Percentiles rank a stretch among this genome's conserved stretches.
phyloP scores from a whole-genome alignment of 2,797 vertebrate species.

The Poeciliopsis paucimaculata region DNA sequence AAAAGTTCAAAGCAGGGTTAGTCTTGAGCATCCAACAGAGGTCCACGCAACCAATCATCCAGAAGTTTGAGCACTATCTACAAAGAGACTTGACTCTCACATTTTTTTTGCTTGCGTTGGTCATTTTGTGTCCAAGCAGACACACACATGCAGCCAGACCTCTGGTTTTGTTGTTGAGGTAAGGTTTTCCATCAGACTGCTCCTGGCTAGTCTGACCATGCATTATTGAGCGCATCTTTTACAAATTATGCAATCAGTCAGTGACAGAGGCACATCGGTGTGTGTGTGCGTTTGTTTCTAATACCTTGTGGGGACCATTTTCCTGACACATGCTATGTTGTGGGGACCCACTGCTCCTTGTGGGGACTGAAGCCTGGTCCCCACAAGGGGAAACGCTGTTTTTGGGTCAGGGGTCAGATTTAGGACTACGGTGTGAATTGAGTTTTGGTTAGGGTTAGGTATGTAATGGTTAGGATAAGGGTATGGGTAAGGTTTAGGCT shows the following conservation, averaged over 20 bases:
- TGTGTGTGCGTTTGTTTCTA: no score
- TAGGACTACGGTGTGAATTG: no score
- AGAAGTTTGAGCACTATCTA: neutral
- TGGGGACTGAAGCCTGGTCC: no score
- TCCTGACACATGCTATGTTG: no score
- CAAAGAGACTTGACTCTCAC: neutral
- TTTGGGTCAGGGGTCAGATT: no score
- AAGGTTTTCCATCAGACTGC: conserved; percentile 69
- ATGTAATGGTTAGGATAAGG: no score
- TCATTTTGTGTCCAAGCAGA: neutral
- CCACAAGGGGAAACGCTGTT: no score
- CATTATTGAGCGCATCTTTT: conserved; percentile 74
- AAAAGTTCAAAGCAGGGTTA: neutral
- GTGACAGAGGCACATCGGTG: conserved; percentile 8
- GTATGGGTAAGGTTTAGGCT: no score
- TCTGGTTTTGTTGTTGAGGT: conserved; percentile 53
- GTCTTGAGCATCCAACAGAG: neutral
- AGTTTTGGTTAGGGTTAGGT: no score
- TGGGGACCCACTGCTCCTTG: no score
- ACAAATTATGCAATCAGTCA: conserved; percentile 66
- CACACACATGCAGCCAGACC: conserved; percentile 3
- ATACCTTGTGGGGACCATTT: no score
- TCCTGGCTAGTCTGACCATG: conserved; percentile 66
- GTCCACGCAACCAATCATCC: neutral
- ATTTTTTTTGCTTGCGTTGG: neutral